Base-by-base conservation (phyloP, 2,797 vertebrate genomes). In the Cossypha heuglini region DNA sequence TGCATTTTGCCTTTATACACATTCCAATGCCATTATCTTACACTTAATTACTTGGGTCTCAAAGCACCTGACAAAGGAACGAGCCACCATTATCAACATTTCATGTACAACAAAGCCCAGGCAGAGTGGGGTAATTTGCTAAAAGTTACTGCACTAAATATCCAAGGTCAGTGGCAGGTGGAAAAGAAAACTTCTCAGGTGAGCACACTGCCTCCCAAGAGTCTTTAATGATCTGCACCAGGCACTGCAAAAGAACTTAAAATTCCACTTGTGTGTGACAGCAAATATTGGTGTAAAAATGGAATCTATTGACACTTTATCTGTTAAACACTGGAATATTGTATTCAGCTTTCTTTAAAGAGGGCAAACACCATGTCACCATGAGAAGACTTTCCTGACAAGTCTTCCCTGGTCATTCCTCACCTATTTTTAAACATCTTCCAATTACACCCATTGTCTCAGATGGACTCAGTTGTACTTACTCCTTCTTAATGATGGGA, bases 21-120 rank as follows among this genome's bases (percentile, higher is more conserved):
- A 78, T 72, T 43, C 64, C 87, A 88, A 4, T 3, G 40, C 87
- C 37, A 72, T 93, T 92, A 93, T 91, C 86, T 89, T 42, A 26
- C 29, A 16, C 72, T 92, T 95, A 93, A 97, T 96, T 95, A 93
- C 88, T 69, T 46, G 15, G 64, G 81, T 92, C 88, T 96, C 91
- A 85, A 74, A 83, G 71, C 84, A 4, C 90, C 94, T 85, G 52
- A 69, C 5, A 16, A 67, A 93, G 81, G 71, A 89, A 92, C 1
- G 16, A 87, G 66, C 77, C 72, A 92, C 83, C 83, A 89, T 51
- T 96, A 94, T 79, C 84, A 90, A 42, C 82, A 52, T 51, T 69
- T 17, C 69, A 35, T 7, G 91, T 29, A 59, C 54, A 58, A 58
- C 59, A 38, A 68, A 92, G 86, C 10, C 42, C 59, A 90, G 77